phyloP scores from a whole-genome alignment of 2,888 invertebrate genomes.

The Apocheima hispidaria region DNA sequence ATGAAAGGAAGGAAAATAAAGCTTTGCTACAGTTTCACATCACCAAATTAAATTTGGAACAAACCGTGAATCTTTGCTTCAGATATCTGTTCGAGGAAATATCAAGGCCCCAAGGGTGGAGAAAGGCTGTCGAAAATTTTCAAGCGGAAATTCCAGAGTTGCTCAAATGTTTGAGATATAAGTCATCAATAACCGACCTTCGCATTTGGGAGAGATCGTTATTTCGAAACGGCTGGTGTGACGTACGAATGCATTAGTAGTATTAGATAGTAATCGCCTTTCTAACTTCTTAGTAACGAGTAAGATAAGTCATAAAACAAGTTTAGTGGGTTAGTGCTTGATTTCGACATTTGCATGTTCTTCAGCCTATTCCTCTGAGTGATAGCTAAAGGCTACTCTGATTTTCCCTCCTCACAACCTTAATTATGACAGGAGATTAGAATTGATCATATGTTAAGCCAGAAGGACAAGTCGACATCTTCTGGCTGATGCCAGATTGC shows the following conservation, averaged over 20 bases:
- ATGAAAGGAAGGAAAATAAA: no score
- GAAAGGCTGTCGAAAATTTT: constrained; percentile 29
- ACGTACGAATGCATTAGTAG: constrained; percentile 15
- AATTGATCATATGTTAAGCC: no score
- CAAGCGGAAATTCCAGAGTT: constrained; percentile 42
- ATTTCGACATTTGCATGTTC: not conserved
- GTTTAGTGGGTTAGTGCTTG: not conserved
- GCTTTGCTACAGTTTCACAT: no score
- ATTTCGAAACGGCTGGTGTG: constrained; percentile 25
- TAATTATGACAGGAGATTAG: no score
- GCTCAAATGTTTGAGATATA: constrained; percentile 31
- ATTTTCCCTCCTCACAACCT: no score
- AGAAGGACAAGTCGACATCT: no score
- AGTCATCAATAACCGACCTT: constrained; percentile 32
- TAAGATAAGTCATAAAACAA: constrained; percentile 1
- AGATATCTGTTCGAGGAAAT: not conserved
- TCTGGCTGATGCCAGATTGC: no score
- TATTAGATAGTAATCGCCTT: constrained; percentile 23
- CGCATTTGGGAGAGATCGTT: constrained; percentile 27
- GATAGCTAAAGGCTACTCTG: not conserved
- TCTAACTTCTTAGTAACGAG: constrained; percentile 21
- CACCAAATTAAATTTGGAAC: no score
- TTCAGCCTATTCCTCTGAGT: not conserved
- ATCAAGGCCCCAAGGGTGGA: constrained; percentile 9
- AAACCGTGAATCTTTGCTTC: not conserved